A percentile compares a stretch with the other conserved stretches of the same genome.
Conservation (phyloP, 2,113 vertebrate species). For the Atractosteus spatula region DNA sequence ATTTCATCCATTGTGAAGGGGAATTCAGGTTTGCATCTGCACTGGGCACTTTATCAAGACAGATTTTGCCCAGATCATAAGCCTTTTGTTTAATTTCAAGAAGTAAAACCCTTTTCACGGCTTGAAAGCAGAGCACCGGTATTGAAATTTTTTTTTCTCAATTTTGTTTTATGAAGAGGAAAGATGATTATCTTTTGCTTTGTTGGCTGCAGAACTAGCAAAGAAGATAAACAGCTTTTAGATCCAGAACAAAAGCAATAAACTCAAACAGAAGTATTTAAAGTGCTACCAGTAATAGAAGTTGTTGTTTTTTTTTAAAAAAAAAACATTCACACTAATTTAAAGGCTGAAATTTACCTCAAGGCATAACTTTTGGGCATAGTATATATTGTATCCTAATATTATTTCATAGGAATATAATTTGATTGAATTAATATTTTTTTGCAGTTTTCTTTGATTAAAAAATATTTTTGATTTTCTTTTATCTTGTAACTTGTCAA, state of each 20-base stretch:
- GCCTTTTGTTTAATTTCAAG: constrained; percentile 3
- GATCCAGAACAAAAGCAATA: not conserved
- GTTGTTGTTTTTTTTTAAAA: constrained; percentile 1
- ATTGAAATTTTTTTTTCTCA: not conserved
- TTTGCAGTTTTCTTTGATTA: too few species aligned
- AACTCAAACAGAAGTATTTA: not conserved
- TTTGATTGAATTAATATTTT: too few species aligned
- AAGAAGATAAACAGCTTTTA: not conserved
- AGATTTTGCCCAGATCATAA: not conserved
- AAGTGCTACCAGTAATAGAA: not conserved
- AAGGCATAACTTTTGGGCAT: too few species aligned
- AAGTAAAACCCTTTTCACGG: not conserved
- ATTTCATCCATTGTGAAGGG: constrained; percentile 6
- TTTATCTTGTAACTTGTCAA: too few species aligned
- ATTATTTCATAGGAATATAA: too few species aligned
- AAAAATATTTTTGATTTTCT: too few species aligned
- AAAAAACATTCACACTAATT: not conserved
- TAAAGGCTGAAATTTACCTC: too few species aligned
- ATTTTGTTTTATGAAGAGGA: not conserved
- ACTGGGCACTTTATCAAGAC: constrained; percentile 4
- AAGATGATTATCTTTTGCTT: not conserved
- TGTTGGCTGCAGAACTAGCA: not conserved
- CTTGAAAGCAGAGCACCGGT: not conserved
- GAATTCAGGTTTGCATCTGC: constrained; percentile 4
- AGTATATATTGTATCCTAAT: too few species aligned